Base-by-base conservation (phyloP, 1,140 invertebrate species). In the Diprion similis region DNA sequence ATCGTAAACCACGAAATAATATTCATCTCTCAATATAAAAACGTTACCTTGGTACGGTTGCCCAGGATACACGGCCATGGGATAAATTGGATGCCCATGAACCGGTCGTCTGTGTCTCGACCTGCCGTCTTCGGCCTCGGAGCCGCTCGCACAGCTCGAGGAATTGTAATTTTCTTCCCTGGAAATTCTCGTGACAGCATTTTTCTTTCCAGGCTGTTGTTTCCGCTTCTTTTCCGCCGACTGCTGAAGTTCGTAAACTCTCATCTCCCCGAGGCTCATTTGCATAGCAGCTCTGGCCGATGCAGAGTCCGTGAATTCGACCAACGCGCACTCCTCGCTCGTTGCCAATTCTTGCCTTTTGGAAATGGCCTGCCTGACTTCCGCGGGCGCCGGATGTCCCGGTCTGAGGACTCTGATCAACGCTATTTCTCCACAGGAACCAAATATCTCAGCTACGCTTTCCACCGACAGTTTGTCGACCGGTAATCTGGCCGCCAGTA, bases 301-400 rank as follows among this genome's bases (percentile, higher is more conserved):
- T 69, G 96, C 95, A 1, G 95, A 95, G 73, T 95, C 92, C 70
- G 95, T 94, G 84, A 97, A 98, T 88, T 98, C 96, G 65, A 97
- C 92, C 77, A 97, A 89, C 10, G 96, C 96, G 87, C 95, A 97
- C 75, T 96, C 93, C 80, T 94, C 92, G 75, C 93, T 93, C 10
- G 76, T 78, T 73, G 91, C 91, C 83, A 97, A 89, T 82, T 96
- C 95, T n/a, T 95, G 95, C 83, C 96, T 94, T 84, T 96, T 97
- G 81, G 95, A 94, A 76, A 95, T 93, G 80, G 97, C 95, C 84
- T 95, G 94, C 71, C n/a, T 77, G 79, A 87, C 93, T 87, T 98
- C 96, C 24, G 95, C 93, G 7, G 96, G 96, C 66, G 96, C 92
- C 15, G 95, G 93, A 86, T 95, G 95, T 37, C 96, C 95, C 0